Evolutionary conservation across 2,113 vertebrate species (phyloP), one percentile per base, ranked within the genome.

Genomic region (Aplodontia rufa): DNA sequence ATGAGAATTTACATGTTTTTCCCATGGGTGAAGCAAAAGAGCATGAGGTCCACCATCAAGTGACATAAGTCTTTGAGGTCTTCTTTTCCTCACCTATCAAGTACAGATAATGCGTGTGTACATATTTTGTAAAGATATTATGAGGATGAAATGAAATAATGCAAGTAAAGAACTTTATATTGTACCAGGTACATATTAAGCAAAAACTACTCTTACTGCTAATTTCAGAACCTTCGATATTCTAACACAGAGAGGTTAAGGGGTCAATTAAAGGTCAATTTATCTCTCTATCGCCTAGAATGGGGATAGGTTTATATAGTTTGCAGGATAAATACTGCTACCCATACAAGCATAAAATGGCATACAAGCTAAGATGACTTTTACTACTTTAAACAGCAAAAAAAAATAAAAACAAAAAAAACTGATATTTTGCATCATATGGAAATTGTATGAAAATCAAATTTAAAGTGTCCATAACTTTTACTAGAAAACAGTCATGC

Each of bases 361-460:
- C 3, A 12, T 55, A 16, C 49, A 74, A 95, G 28, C 30, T 69
- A 82, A 45, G 47, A 69, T 55, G 11, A 13, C 26, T 62, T 91
- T 91, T 51, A 83, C 2, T 93, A 42, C 94, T 88, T 81, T 42
- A 78, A 87, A 85, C 14, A 13, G n/a, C 35, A 79, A 37, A 35
- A 71, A 79, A 94, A 68, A 95, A 47, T 40, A 53, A 68, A 79
- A 75, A 40, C 2, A 91, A n/a, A n/a, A n/a, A n/a, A n/a, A n/a
- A n/a, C n/a, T n/a, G n/a, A 58, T 72, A 80, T 58, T 75, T 66
- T 84, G 4, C 51, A 17, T 94, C 45, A 80, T 58, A 49, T 22
- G 68, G 94, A 91, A 60, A 90, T 49, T 58, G 49, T 28, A 71
- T 81, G 42, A 88, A 93, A 90, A 83, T 79, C 26, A 51, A 87